Percentiles rank a stretch among this genome's conserved stretches.
Conservation (phyloP, 2,888 invertebrate genomes). For the Hydropsyche betteni region DNA sequence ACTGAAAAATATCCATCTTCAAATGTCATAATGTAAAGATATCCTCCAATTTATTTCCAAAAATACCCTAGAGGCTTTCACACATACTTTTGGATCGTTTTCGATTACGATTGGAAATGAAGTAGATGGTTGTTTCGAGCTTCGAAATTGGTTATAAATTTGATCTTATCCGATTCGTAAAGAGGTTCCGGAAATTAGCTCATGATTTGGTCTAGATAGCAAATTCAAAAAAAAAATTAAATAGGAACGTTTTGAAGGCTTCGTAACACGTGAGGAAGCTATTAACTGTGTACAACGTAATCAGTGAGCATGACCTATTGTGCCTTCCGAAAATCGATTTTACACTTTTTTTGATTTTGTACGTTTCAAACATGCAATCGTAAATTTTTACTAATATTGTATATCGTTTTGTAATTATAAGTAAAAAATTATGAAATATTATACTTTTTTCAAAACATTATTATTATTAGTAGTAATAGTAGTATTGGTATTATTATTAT, state of each 20-base stretch:
- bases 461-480: too few species aligned
- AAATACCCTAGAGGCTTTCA: neutral
- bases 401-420: too few species aligned
- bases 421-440: too few species aligned
- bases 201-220: conserved; percentile 25
- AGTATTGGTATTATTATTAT: too few species aligned
- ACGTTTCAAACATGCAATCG: neutral
- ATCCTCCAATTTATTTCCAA: neutral
- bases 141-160: conserved; percentile 30
- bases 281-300: conserved; percentile 2
- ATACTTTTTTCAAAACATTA: too few species aligned
- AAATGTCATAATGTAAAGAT: too few species aligned
- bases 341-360: neutral
- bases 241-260: conserved; percentile 10
- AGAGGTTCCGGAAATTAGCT: conserved; percentile 31
- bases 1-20: too few species aligned
- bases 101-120: conserved; percentile 15
- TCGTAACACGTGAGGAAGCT: conserved; percentile 16
- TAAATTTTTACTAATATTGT: too few species aligned
- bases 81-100: neutral
- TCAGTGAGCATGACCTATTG: neutral
- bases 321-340: conserved; percentile 1
- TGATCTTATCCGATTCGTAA: conserved; percentile 26
- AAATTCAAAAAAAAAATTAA: conserved; percentile 5
- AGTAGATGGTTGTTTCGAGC: neutral